These are phyloP conservation scores for Cladopsammia gracilis DNA, from an alignment of 64 coral and sea anemone species.

Conservation along the genomic window DNA sequence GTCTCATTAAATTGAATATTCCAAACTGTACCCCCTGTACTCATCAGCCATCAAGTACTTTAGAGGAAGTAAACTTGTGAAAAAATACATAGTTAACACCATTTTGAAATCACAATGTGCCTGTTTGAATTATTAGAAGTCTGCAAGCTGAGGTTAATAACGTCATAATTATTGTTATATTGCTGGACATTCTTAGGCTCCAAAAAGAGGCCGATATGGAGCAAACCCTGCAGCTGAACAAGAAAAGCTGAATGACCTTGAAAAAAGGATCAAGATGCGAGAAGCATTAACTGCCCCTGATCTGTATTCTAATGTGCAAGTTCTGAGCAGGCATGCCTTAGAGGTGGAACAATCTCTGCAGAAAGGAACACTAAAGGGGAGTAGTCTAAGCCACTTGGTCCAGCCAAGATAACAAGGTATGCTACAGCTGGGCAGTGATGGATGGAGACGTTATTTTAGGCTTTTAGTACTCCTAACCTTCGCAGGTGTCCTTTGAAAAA, in stretches of 20 bases:
- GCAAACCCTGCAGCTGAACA: slow-evolving; percentile 77
- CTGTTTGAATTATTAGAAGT: no score
- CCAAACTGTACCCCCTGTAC: no score
- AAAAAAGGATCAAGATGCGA: slow-evolving; percentile 77
- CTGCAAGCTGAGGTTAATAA: no score
- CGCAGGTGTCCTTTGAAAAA: no score
- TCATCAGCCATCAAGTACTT: no score
- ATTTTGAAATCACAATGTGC: no score
- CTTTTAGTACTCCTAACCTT: no score
- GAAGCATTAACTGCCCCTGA: slow-evolving; percentile 78
- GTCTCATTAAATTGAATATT: no score
- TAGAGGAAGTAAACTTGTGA: no score
- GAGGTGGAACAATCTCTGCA: slow-evolving; percentile 97
- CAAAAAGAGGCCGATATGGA: slow-evolving; percentile 79
- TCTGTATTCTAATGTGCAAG: slow-evolving; percentile 88
- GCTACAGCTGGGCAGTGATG: no score
- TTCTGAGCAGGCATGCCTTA: slow-evolving; percentile 91
- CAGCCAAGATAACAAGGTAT: slow-evolving; percentile 49
- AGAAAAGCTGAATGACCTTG: slow-evolving; percentile 75
- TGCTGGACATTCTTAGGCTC: slow-evolving; percentile 34
- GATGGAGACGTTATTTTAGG: no score
- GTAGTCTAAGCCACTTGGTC: slow-evolving; percentile 79
- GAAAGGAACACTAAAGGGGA: slow-evolving; percentile 85
- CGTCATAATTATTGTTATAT: background rate
- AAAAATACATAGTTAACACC: no score